phyloP scores from a whole-genome alignment of 2,113 vertebrate genomes.

The Pica pica region DNA sequence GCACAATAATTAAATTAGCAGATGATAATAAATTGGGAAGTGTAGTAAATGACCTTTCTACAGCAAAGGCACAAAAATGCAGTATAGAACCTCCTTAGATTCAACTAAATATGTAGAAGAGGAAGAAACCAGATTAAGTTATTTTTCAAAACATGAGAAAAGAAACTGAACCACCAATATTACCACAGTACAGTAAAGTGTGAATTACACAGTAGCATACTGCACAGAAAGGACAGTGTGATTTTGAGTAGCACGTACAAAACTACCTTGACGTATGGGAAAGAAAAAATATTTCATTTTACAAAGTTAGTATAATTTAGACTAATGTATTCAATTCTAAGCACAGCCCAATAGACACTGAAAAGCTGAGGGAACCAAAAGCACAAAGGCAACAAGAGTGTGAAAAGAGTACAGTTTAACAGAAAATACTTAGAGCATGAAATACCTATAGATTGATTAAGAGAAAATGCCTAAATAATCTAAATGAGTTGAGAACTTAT shows the following conservation, averaged over 20 bases:
- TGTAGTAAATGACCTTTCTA: background rate
- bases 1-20: constrained; percentile 46
- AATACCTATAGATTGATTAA: background rate
- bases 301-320: background rate
- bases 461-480: background rate
- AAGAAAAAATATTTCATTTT: background rate
- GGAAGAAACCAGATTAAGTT: background rate
- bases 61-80: background rate
- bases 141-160: background rate
- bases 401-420: background rate
- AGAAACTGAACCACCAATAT: background rate
- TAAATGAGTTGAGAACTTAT: background rate
- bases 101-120: background rate
- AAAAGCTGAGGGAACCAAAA: background rate
- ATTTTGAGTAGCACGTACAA: background rate
- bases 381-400: background rate
- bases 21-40: constrained; percentile 24
- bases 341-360: background rate
- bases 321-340: background rate
- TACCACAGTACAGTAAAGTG: background rate
- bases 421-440: background rate
- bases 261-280: background rate
- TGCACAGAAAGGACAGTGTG: background rate
- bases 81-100: background rate
- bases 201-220: background rate